Evolutionary conservation across 1,140 invertebrate genomes (phyloP).

Genomic region (Brachionus paranguensis): DNA sequence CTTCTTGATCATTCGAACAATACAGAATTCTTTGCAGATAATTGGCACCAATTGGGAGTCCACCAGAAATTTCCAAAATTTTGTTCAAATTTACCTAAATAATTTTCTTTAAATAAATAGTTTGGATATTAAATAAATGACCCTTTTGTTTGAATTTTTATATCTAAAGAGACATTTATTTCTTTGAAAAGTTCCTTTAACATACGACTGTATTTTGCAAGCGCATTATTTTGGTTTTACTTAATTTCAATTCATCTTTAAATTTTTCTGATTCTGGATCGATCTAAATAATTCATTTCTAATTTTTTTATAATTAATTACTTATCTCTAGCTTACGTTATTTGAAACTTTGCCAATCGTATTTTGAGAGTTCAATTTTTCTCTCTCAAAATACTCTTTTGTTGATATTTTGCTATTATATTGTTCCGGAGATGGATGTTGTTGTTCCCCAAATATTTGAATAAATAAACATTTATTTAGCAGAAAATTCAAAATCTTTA

Average conservation of each 20-base stretch:
- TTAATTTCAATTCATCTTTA: conserved; percentile 4
- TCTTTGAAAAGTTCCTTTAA: neutral
- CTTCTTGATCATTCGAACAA: neutral
- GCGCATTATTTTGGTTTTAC: neutral
- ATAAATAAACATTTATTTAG: conserved; percentile 11
- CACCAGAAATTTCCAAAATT: neutral
- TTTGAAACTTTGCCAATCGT: conserved; percentile 1
- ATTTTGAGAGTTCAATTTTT: neutral
- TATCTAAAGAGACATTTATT: neutral
- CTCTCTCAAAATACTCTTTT: conserved; percentile 39
- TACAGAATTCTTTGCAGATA: neutral
- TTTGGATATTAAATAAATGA: too few species aligned
- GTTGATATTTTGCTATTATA: conserved; percentile 13
- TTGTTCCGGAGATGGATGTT: conserved; percentile 22
- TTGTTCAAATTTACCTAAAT: neutral
- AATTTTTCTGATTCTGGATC: conserved; percentile 35
- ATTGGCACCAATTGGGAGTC: neutral
- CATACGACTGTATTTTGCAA: neutral
- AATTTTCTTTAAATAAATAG: neutral
- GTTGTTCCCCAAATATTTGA: conserved; percentile 35
- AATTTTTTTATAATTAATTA: neutral
- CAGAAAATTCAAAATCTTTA: neutral
- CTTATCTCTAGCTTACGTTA: neutral
- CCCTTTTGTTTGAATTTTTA: neutral
- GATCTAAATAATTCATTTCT: neutral